These are phyloP conservation scores for Lypha dubia DNA, from an alignment of 2,888 invertebrate genomes.

Conservation along the genomic window DNA sequence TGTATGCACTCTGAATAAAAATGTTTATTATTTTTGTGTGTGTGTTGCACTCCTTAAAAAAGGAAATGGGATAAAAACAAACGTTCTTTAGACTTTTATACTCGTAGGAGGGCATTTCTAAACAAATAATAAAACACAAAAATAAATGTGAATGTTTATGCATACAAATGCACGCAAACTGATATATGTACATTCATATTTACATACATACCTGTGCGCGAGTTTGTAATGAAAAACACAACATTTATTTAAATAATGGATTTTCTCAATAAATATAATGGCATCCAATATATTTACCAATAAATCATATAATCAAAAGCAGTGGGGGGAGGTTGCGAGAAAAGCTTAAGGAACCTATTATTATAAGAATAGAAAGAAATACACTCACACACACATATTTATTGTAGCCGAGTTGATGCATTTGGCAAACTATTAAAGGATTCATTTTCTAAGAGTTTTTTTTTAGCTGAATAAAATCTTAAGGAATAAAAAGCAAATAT, in stretches of 20 bases:
- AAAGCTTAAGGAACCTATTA: slow-evolving; percentile 57
- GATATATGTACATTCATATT: too few relatives aligned
- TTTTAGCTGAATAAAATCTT: slow-evolving; percentile 68
- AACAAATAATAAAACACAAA: background rate
- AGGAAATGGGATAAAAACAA: background rate
- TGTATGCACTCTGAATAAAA: too few relatives aligned
- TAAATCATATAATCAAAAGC: slow-evolving; percentile 26
- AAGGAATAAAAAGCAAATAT: slow-evolving; percentile 65
- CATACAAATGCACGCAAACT: background rate
- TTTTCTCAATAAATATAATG: slow-evolving; percentile 66
- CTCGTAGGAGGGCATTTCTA: background rate
- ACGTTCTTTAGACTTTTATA: background rate
- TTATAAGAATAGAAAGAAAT: slow-evolving; percentile 27
- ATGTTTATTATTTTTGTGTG: background rate
- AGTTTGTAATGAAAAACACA: slow-evolving; percentile 26
- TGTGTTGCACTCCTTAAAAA: background rate
- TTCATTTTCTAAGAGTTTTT: slow-evolving; percentile 62
- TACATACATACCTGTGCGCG: background rate
- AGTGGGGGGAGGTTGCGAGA: background rate
- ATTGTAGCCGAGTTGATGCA: slow-evolving; percentile 67
- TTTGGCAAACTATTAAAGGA: slow-evolving; percentile 71
- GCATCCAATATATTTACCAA: slow-evolving; percentile 58
- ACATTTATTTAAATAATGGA: slow-evolving; percentile 64
- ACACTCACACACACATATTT: too few relatives aligned
- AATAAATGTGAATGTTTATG: background rate